Evolutionary conservation across 2,888 invertebrate species (phyloP), one percentile per base, ranked within the genome.

Genomic region (Gonocerus acuteangulatus): DNA sequence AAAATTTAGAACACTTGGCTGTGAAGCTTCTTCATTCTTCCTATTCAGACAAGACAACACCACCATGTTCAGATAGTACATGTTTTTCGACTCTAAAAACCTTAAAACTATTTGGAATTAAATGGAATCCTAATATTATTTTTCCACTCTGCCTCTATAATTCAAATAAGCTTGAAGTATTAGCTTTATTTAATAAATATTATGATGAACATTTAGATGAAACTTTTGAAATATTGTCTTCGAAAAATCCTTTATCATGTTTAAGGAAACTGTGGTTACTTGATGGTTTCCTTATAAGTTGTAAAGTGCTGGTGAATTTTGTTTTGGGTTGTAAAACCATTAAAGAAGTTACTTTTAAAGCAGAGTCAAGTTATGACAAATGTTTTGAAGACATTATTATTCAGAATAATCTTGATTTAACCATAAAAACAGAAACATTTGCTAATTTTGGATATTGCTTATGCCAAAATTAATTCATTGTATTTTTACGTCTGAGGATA

Each of bases 101-200:
- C 3, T 23, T 49, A 6, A 23, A n/a, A 27, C n/a, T 49, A 23
- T 27, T 27, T 49, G 49, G 49, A 11, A 32, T 27, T 23, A 32
- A 32, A 4, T 49, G 49, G 49, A 32, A 49, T 2, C 49, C 49
- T 11, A 6, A 16, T 32, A 13, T 49, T 4, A 23, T 49, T 49
- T 49, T 49, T 23, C n/a, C 49, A 9, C n/a, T 49, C 6, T 49
- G 49, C n/a, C 3, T 49, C 4, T 32, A 49, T 49, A 49, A 49
- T 49, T 22, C 49, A 49, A 49, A 27, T 3, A 23, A 49, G 6
- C 11, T 49, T 22, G 19, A 49, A 27, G 7, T 16, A 9, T 23
- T 49, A 15, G 7, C 13, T n/a, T 27, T 49, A 7, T 19, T 23
- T 11, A 49, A 49, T 49, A 49, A 21, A n/a, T 15, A 49, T 9